Evolutionary conservation across 2,888 invertebrate genomes (phyloP).

Genomic region (Furcula furcula): DNA sequence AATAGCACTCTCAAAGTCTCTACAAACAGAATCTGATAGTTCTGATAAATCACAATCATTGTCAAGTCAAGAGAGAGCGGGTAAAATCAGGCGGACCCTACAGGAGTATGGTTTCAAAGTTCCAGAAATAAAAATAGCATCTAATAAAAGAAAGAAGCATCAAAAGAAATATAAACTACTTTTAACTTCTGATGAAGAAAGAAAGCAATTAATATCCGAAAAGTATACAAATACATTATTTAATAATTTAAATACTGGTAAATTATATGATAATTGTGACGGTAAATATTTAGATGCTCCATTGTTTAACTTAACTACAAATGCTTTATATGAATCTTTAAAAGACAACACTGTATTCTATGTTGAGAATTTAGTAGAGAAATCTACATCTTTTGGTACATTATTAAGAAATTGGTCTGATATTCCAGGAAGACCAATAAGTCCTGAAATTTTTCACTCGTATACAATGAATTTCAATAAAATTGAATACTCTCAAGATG

Average conservation of each 20-base stretch:
- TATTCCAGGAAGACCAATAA: constrained; percentile 84
- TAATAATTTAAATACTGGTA: constrained; percentile 28
- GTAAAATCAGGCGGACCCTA: constrained; percentile 75
- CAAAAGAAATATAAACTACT: constrained; percentile 57
- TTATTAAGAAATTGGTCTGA: constrained; percentile 83
- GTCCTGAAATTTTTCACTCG: constrained; percentile 58
- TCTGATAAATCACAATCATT: constrained; percentile 24
- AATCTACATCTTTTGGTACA: constrained; percentile 57
- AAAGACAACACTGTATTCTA: constrained; percentile 63
- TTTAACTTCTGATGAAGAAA: constrained; percentile 44
- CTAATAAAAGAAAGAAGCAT: constrained; percentile 35
- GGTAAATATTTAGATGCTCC: constrained; percentile 5
- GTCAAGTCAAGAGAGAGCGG: constrained; percentile 47
- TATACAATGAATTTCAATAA: constrained; percentile 48
- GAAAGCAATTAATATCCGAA: constrained; percentile 50
- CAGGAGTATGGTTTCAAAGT: constrained; percentile 84
- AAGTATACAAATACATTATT: constrained; percentile 62
- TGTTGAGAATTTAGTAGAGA: constrained; percentile 68
- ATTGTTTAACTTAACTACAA: constrained; percentile 50
- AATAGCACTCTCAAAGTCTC: constrained; percentile 84
- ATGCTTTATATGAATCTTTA: constrained; percentile 45
- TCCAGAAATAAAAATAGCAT: constrained; percentile 46
- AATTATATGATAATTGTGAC: constrained; percentile 9
- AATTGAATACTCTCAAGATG: constrained; percentile 54
- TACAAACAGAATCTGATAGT: constrained; percentile 32